phyloP scores from a whole-genome alignment of 1,140 invertebrate genomes.

The Pogonognathellus flavescens region DNA sequence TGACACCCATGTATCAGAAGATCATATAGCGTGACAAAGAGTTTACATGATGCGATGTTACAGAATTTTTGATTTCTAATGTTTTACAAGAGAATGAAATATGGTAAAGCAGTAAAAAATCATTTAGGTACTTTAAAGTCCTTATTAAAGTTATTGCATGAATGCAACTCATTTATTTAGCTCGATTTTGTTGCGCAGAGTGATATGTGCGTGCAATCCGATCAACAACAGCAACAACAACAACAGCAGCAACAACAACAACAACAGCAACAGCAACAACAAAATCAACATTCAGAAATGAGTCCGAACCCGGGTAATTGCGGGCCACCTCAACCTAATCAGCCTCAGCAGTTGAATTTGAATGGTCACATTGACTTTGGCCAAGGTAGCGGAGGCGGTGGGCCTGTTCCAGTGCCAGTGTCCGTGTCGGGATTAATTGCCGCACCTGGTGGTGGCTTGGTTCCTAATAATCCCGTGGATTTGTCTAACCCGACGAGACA shows the following conservation, averaged over 20 bases:
- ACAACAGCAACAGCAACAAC: slow-evolving; percentile 56
- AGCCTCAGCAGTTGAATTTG: slow-evolving; percentile 46
- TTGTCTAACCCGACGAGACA: slow-evolving; percentile 63
- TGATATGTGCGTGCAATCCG: slow-evolving; percentile 64
- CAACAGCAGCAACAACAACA: slow-evolving; percentile 53
- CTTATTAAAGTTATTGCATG: slow-evolving; percentile 19
- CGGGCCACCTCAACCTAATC: slow-evolving; percentile 52
- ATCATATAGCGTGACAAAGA: no score
- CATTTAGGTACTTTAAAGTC: background rate
- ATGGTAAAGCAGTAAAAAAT: background rate
- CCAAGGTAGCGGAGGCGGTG: slow-evolving; percentile 7
- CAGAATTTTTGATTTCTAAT: no score
- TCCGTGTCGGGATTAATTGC: slow-evolving; percentile 51
- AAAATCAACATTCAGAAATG: slow-evolving; percentile 56
- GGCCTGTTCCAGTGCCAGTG: slow-evolving; percentile 58
- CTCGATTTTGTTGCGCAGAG: slow-evolving; percentile 59
- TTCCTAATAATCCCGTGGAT: slow-evolving; percentile 65
- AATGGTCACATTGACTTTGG: slow-evolving; percentile 65
- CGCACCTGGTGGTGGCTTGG: slow-evolving; percentile 44
- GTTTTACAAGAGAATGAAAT: slow-evolving; percentile 7
- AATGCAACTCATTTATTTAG: slow-evolving; percentile 40
- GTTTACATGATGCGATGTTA: no score
- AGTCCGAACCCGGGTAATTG: slow-evolving; percentile 58
- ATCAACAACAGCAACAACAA: slow-evolving; percentile 59
- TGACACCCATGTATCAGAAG: no score